phyloP scores from a whole-genome alignment of 2,113 vertebrate genomes.

The Phocoena sinus region DNA sequence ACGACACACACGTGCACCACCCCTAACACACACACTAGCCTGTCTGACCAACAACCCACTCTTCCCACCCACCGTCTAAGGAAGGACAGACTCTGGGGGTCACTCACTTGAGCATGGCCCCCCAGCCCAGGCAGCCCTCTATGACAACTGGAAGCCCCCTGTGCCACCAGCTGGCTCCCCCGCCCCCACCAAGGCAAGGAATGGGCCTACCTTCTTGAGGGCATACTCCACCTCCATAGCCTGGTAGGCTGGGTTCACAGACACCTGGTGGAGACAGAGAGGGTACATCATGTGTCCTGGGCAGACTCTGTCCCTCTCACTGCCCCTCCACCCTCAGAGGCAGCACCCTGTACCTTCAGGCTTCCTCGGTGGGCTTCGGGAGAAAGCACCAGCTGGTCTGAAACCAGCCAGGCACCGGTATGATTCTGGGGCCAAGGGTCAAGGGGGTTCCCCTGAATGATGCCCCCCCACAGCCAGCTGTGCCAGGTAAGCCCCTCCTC shows the following conservation, averaged over 20 bases:
- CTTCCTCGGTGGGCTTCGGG: background rate
- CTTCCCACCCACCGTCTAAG: background rate
- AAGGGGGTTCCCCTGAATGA: background rate
- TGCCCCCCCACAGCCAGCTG: background rate
- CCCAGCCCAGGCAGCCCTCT: background rate
- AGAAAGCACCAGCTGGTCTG: background rate
- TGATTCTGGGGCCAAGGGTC: background rate
- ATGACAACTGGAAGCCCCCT: background rate
- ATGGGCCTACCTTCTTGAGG: slow-evolving; percentile 83
- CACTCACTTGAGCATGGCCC: background rate
- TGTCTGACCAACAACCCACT: background rate
- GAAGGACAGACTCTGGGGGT: background rate
- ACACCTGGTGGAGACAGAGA: slow-evolving; percentile 80
- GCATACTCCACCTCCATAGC: slow-evolving; percentile 85
- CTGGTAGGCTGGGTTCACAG: slow-evolving; percentile 95
- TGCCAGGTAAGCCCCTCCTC: slow-evolving; percentile 61
- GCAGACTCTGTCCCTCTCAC: background rate
- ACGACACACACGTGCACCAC: background rate
- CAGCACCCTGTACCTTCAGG: background rate
- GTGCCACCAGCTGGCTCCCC: background rate
- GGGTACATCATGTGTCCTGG: background rate
- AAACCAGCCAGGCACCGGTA: background rate
- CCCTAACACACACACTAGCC: background rate
- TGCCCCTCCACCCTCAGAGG: background rate
- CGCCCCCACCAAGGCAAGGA: background rate